phyloP scores from a whole-genome alignment of 2,888 invertebrate species.

The Ectobius pallidus region DNA sequence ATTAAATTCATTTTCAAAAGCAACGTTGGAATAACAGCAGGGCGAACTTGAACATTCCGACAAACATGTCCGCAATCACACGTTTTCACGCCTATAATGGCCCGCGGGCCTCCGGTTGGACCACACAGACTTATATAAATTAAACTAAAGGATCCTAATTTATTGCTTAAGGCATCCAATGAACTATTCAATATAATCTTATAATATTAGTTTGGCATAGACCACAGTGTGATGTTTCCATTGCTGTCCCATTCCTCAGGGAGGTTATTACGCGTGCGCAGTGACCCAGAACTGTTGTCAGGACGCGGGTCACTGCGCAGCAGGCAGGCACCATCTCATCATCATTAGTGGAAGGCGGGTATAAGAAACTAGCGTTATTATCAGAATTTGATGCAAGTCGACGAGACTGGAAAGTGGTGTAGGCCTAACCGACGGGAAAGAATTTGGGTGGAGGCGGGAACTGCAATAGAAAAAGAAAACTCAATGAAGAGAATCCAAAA shows the following conservation, averaged over 20 bases:
- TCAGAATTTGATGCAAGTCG: neutral
- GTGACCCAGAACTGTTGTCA: slow-evolving; percentile 24
- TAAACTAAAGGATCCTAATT: too few relatives aligned
- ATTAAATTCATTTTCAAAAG: too few relatives aligned
- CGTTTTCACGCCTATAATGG: too few relatives aligned
- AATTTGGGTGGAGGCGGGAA: neutral
- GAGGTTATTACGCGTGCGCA: slow-evolving; percentile 19
- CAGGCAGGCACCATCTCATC: neutral
- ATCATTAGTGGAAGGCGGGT: neutral
- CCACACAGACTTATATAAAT: too few relatives aligned
- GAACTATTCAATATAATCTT: neutral
- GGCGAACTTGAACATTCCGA: too few relatives aligned
- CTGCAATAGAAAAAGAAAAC: neutral
- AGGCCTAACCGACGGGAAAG: neutral
- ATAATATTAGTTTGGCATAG: neutral
- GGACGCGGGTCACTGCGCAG: slow-evolving; percentile 25
- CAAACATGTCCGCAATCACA: too few relatives aligned
- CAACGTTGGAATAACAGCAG: too few relatives aligned
- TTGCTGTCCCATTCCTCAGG: neutral
- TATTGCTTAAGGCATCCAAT: neutral
- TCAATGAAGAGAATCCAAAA: too few relatives aligned
- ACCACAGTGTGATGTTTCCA: slow-evolving; percentile 1
- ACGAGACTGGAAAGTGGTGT: neutral
- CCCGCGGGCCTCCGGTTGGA: too few relatives aligned
- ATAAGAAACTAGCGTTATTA: neutral